Evolutionary conservation across 2,888 invertebrate species (phyloP), one percentile per base, ranked within the genome.

Genomic region (Nomada fabriciana): DNA sequence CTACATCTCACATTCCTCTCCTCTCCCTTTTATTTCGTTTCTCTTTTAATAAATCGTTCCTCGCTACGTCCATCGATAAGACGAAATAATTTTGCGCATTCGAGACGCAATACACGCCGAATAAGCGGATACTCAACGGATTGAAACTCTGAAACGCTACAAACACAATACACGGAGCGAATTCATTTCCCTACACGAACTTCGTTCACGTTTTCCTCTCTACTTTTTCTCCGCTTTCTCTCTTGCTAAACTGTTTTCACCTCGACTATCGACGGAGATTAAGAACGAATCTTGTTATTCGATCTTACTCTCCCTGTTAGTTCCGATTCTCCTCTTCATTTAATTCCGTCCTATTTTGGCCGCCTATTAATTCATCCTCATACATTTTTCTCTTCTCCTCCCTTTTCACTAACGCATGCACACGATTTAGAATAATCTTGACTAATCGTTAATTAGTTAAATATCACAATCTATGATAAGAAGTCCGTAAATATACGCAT

Each of bases 381-480:
- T 42, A 5, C n/a, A 10, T 43, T 43, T 10, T n/a, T n/a, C n/a
- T n/a, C n/a, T n/a, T n/a, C 2, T 3, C 23, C 2, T 55, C 42
- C 13, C 29, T 13, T 55, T n/a, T 65, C 74, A 10, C 73, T 70
- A 79, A 72, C 76, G 70, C 76, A 65, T 73, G 50, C 65, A 69
- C 76, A 67, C 82, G 68, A 64, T 77, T 75, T 83, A 83, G 87
- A 88, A 86, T 88, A 85, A 88, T 76, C 80, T 82, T 81, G 83
- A 86, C 82, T 84, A 86, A 85, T 88, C 86, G 86, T 88, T 82
- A 89, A 83, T 89, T 79, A 89, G 82, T 91, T 91, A 91, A 92
- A 92, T 93, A 93, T 93, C 93, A 93, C 93, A 93, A 92, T 92
- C 91, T 91, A 93, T 89, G 90, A 91, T 90, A 89, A 91, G 84